phyloP scores from a whole-genome alignment of 2,888 invertebrate genomes.

The Cerastis rubricosa region DNA sequence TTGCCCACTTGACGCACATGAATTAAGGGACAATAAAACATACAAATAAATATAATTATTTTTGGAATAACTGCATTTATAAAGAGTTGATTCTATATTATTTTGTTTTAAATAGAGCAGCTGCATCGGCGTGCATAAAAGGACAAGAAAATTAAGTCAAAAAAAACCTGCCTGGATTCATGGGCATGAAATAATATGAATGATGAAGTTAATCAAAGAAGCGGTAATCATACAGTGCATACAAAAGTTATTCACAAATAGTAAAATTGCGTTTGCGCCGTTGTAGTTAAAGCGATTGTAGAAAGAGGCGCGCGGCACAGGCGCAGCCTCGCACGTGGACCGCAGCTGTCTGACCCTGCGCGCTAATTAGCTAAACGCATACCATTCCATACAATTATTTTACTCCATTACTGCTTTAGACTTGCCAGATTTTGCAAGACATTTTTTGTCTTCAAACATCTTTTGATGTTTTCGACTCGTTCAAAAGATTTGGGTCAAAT shows the following conservation, averaged over 20 bases:
- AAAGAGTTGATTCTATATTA: slow-evolving; percentile 10
- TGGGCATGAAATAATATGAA: background rate
- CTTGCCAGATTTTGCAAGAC: slow-evolving; percentile 48
- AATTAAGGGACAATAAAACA: slow-evolving; percentile 46
- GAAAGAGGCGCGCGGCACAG: slow-evolving; percentile 44
- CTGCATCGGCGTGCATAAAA: slow-evolving; percentile 6
- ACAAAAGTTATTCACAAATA: slow-evolving; percentile 44
- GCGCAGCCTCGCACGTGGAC: slow-evolving; percentile 78
- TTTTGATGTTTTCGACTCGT: slow-evolving; percentile 44
- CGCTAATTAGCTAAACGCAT: slow-evolving; percentile 86
- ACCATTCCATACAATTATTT: slow-evolving; percentile 84
- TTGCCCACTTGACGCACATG: slow-evolving; percentile 35
- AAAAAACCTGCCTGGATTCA: background rate
- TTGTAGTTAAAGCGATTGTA: slow-evolving; percentile 38
- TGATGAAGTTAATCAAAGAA: slow-evolving; percentile 2
- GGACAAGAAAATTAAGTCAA: background rate
- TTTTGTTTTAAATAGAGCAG: slow-evolving; percentile 16
- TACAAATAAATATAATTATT: slow-evolving; percentile 32
- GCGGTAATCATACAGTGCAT: slow-evolving; percentile 26
- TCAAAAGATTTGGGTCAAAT: slow-evolving; percentile 33
- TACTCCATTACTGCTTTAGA: slow-evolving; percentile 46
- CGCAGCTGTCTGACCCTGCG: slow-evolving; percentile 81
- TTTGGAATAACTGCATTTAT: slow-evolving; percentile 9
- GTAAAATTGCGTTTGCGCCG: slow-evolving; percentile 52
- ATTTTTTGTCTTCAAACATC: slow-evolving; percentile 43